Percentiles rank a stretch among this genome's conserved stretches.
Conservation (phyloP, 2,888 invertebrate genomes). For the Yponomeuta malinellus region DNA sequence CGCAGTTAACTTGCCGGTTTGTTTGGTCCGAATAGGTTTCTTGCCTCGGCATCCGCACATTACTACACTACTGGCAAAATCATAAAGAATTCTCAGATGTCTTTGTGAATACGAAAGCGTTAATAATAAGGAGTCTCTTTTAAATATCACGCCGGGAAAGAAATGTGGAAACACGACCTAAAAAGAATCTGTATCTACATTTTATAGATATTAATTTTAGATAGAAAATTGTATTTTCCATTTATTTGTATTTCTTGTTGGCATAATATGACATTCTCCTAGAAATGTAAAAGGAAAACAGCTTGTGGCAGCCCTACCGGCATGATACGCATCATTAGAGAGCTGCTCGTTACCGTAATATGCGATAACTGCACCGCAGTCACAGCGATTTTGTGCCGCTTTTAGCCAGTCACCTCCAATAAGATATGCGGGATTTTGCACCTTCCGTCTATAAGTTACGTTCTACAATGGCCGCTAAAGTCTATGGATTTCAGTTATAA, state of each 20-base stretch:
- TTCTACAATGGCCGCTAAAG: background rate
- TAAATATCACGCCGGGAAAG: background rate
- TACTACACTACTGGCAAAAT: background rate
- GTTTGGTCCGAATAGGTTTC: conserved; percentile 18
- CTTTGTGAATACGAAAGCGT: background rate
- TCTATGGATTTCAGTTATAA: background rate
- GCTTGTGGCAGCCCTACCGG: background rate
- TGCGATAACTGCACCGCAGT: conserved; percentile 7
- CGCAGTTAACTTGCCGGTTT: conserved; percentile 31
- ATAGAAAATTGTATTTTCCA: background rate
- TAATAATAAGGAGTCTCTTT: background rate
- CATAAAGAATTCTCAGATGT: background rate
- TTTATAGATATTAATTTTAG: background rate
- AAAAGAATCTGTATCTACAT: background rate
- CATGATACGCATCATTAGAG: conserved; percentile 4
- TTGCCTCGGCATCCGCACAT: conserved; percentile 7
- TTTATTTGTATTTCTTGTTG: background rate
- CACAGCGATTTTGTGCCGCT: conserved; percentile 11
- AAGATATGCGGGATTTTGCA: background rate
- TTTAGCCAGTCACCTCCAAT: background rate
- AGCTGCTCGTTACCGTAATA: conserved; percentile 5
- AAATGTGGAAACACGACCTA: background rate
- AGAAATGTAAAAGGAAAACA: background rate
- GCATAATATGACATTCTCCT: background rate
- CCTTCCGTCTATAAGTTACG: background rate